phyloP scores from a whole-genome alignment of 1,140 invertebrate genomes.

The Achatina immaculata region DNA sequence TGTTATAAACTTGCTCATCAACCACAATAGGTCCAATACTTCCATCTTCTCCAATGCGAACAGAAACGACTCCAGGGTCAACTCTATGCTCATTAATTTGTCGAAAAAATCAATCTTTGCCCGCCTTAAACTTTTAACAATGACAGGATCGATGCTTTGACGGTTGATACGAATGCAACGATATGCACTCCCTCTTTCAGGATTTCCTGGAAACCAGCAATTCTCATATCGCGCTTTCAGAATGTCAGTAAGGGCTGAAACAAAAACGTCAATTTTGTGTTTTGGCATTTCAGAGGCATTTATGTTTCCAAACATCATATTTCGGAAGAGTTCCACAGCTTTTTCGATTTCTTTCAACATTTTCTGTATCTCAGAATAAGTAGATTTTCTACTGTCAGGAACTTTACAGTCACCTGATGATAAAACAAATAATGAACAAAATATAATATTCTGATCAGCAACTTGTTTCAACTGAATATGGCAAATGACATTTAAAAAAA shows the following conservation, averaged over 20 bases:
- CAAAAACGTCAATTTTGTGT: constrained; percentile 13
- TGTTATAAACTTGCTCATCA: constrained; percentile 29
- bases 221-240: constrained; percentile 26
- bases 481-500: too few species aligned
- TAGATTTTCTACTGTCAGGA: too few species aligned
- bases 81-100: neutral
- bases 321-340: constrained; percentile 37
- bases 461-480: too few species aligned
- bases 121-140: constrained; percentile 19
- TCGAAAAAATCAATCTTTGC: neutral
- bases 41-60: constrained; percentile 37
- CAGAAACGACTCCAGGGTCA: constrained; percentile 35
- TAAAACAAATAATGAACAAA: too few species aligned
- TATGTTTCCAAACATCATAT: constrained; percentile 30
- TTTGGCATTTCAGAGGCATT: constrained; percentile 10
- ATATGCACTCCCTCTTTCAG: constrained; percentile 29
- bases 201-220: constrained; percentile 32
- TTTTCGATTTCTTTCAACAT: constrained; percentile 31
- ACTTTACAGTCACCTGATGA: too few species aligned
- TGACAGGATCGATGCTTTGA: constrained; percentile 29
- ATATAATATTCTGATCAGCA: too few species aligned
- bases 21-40: constrained; percentile 28
- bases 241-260: constrained; percentile 19
- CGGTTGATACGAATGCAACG: constrained; percentile 20
- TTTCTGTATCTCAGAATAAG: neutral